Evolutionary conservation across 2,888 invertebrate species (phyloP).

Genomic region (Eupithecia abbreviata): DNA sequence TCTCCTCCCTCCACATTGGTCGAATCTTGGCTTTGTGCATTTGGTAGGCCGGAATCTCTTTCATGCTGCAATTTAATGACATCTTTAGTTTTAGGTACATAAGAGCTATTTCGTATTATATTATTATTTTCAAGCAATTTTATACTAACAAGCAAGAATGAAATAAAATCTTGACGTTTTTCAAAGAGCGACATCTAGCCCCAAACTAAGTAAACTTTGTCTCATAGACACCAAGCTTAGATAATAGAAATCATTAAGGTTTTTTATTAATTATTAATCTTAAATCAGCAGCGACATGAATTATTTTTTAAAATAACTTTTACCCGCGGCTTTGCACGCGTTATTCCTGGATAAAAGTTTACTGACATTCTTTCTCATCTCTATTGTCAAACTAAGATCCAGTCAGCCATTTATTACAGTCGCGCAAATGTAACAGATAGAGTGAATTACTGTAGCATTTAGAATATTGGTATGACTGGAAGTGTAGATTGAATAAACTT

Average conservation of each 20-base stretch:
- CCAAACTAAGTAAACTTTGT: not conserved
- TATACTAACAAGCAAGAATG: not conserved
- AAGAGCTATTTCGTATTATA: not conserved
- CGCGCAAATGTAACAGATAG: not conserved
- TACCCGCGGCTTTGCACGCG: not conserved
- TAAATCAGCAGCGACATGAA: not conserved
- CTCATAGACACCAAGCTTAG: not conserved
- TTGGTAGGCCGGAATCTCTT: slow-evolving; percentile 77
- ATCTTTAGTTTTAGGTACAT: not conserved
- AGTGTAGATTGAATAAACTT: not conserved
- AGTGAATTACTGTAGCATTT: not conserved
- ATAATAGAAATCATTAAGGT: not conserved
- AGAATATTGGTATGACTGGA: not conserved
- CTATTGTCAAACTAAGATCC: not conserved
- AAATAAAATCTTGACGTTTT: not conserved
- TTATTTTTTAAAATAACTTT: not conserved
- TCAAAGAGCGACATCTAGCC: not conserved
- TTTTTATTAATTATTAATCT: not conserved
- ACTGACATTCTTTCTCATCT: not conserved
- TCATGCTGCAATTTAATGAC: slow-evolving; percentile 56
- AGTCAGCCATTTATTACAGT: not conserved
- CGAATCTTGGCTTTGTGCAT: slow-evolving; percentile 78
- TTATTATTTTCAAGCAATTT: not conserved
- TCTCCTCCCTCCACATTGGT: slow-evolving; percentile 78
- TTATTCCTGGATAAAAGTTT: not conserved